Percentiles rank a stretch among this genome's conserved stretches.
Conservation (phyloP, 2,797 vertebrate species). For the Chelidonichthys spinosus region DNA sequence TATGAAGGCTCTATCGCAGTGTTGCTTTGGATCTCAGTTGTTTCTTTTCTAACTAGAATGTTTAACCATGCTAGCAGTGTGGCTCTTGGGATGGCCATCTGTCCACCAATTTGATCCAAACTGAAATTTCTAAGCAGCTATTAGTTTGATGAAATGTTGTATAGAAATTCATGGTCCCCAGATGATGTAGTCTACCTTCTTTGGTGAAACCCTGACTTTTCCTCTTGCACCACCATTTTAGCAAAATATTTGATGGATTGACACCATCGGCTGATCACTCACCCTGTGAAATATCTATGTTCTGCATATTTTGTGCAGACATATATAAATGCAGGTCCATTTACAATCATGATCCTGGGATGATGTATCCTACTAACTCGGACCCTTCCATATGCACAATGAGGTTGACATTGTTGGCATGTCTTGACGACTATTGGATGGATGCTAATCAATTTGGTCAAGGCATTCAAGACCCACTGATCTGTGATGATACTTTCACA, state of each 20-base stretch:
- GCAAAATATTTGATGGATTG: too few relatives aligned
- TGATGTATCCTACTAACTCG: neutral
- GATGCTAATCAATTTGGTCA: neutral
- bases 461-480: neutral
- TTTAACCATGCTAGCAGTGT: neutral
- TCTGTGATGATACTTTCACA: neutral
- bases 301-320: neutral
- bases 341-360: neutral
- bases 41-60: neutral
- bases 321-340: too few relatives aligned
- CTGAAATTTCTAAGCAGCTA: slow-evolving; percentile 1
- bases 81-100: neutral
- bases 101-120: neutral
- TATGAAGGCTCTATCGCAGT: neutral
- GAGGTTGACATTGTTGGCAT: neutral
- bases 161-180: neutral
- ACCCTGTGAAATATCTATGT: neutral
- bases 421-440: neutral
- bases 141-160: neutral
- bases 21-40: neutral
- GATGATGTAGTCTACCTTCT: neutral
- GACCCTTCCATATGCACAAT: neutral
- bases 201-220: slow-evolving; percentile 1
- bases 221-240: neutral
- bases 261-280: neutral